phyloP scores from a whole-genome alignment of 2,797 vertebrate species.

The Pipistrellus pipistrellus region DNA sequence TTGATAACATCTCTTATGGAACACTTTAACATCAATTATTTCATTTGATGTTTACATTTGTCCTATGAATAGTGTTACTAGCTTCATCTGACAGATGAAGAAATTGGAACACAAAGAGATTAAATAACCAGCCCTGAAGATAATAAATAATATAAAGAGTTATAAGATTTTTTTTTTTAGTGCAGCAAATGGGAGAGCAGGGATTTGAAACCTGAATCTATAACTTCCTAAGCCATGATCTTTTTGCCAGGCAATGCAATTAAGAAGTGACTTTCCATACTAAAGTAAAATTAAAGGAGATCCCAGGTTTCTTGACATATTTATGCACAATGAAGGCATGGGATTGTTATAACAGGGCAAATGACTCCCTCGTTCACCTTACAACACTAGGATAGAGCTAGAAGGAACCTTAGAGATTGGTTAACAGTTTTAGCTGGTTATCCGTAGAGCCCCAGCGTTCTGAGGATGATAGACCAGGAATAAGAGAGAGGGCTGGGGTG shows the following conservation, averaged over 20 bases:
- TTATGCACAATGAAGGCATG: not conserved
- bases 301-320: rapidly evolving
- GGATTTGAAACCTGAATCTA: not conserved
- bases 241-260: not conserved
- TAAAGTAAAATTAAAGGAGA: not conserved
- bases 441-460: not conserved
- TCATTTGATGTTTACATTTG: not conserved
- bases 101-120: not conserved
- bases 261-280: not conserved
- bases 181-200: not conserved
- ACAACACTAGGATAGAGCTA: not conserved
- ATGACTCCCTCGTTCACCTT: not conserved
- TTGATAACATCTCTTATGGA: not conserved
- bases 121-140: not conserved
- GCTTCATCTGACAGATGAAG: not conserved
- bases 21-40: not conserved
- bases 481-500: not conserved
- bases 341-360: not conserved
- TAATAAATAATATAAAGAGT: not conserved
- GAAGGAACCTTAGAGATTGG: not conserved
- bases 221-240: not conserved
- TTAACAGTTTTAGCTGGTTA: not conserved
- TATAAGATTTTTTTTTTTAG: not conserved
- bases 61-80: not conserved
- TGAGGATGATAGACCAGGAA: not conserved